Base-by-base conservation (phyloP, 1,140 invertebrate species). In the Apocrypta bakeri region DNA sequence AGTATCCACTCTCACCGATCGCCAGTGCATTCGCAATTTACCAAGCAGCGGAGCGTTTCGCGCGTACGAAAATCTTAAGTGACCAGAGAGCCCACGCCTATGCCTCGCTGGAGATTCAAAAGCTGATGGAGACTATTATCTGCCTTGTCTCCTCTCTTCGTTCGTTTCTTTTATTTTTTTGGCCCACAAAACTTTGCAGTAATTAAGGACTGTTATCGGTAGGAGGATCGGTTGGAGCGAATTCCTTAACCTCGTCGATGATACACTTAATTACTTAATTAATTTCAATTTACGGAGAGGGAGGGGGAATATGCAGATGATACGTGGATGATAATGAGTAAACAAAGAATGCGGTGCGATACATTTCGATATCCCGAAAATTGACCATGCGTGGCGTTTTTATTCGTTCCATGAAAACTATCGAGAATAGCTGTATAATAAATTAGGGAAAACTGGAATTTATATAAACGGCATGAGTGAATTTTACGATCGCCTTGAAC, bases 201-300 rank as follows among this genome's bases (percentile, higher is more conserved):
- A 79, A 79, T 79, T 79, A 79, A 71, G 40, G 33, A 33, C 17
- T 21, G 29, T 79, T 79, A 79, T 69, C 77, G 8, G 11, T 2
- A n/a, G 37, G 33, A n/a, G 71, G 37, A 73, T n/a, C 37, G 11
- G 71, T 73, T 73, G 48, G 17, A 56, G 21, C 48, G 21, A n/a
- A 56, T 56, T 56, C 48, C n/a, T 14, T 73, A 9, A 8, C 2
- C n/a, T 42, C 21, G n/a, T 40, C 33, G n/a, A 73, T 69, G 17
- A n/a, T 73, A 37, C 17, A n/a, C 25, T 73, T 73, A 24, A 73
- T 42, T 73, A 31, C 71, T 73, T 73, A n/a, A 73, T 73, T 73
- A 69, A 21, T 69, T 69, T 66, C 25, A n/a, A n/a, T n/a, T n/a
- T n/a, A n/a, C n/a, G n/a, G n/a, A n/a, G n/a, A n/a, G n/a, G n/a